Evolutionary conservation across 2,113 vertebrate species (phyloP).

Genomic region (Cephalopholis sonnerati): DNA sequence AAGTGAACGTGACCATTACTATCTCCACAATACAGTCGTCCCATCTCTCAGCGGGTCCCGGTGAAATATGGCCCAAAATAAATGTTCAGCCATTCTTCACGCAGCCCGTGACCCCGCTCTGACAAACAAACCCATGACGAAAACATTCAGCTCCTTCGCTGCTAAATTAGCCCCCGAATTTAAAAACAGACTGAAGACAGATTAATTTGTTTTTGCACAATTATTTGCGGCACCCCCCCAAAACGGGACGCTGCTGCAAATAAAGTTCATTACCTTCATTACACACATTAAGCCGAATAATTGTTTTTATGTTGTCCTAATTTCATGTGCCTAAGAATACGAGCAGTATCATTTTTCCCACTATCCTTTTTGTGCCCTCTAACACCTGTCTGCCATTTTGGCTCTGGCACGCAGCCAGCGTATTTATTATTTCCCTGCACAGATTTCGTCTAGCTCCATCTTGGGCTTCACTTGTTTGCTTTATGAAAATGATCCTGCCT

Average conservation of each 20-base stretch:
- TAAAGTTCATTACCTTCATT: conserved; percentile 77
- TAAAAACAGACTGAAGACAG: conserved; percentile 47
- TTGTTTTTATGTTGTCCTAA: conserved; percentile 76
- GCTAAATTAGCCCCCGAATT: conserved; percentile 51
- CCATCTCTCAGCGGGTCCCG: conserved; percentile 65
- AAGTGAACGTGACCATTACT: conserved; percentile 83
- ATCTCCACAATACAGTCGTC: conserved; percentile 83
- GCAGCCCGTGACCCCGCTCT: conserved; percentile 54
- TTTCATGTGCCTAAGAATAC: conserved; percentile 57
- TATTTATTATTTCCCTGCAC: conserved; percentile 70
- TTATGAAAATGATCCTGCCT: conserved; percentile 68
- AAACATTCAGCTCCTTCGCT: conserved; percentile 36
- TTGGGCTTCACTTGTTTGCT: conserved; percentile 61
- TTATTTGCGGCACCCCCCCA: conserved; percentile 60
- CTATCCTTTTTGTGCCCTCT: conserved; percentile 70
- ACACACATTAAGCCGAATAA: conserved; percentile 78
- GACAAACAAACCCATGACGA: conserved; percentile 62
- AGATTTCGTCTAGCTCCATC: conserved; percentile 66
- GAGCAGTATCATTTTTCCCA: conserved; percentile 45
- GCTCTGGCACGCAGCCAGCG: conserved; percentile 69
- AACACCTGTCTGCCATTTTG: conserved; percentile 80
- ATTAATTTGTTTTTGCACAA: conserved; percentile 58
- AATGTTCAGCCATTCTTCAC: conserved; percentile 71
- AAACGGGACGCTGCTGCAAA: conserved; percentile 67
- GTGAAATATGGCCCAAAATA: conserved; percentile 77